Evolutionary conservation across 2,797 vertebrate genomes (phyloP), one percentile per base, ranked within the genome.

Genomic region (Siniperca undulata): DNA sequence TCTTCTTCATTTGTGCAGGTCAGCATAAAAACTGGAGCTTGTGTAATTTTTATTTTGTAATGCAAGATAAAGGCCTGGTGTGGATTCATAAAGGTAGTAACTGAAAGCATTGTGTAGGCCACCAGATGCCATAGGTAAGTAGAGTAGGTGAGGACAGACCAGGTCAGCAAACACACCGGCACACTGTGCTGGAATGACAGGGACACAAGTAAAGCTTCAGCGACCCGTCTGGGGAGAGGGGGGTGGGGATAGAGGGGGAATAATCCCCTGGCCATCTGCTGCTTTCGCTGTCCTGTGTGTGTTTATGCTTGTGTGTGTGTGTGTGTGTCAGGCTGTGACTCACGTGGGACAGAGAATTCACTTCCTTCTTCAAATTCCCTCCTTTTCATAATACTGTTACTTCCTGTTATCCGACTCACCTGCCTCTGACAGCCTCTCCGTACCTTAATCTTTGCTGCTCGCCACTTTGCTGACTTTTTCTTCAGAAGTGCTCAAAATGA

Each of bases 221-320:
- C 19, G 14, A 74, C 60, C 74, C 1, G 80, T 80, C 79, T 81
- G 82, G 61, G 88, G 76, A 50, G 78, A 3, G 44, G 72, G 52
- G 77, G 86, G 74, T 78, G 85, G 86, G 80, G 85, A 85, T 74
- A 64, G 78, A 86, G 77, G 88, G 86, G 69, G 84, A 91, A 59
- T 95, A 96, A 95, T 96, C 95, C 94, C 71, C 64, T 40, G 83
- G 91, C 95, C 95, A 96, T 96, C 95, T 96, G 95, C 90, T 91
- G 93, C 88, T 78, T 40, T 64, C 80, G 79, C 86, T 61, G 16
- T 70, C 34, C 77, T 77, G 56, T 59, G 56, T 84, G 78, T 77
- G 69, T 66, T 5, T 44, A 40, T 84, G 75, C 36, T 8, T 62
- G 61, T 85, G 71, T 64, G 69, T 27, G n/a, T n/a, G n/a, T n/a